phyloP scores from a whole-genome alignment of 2,888 invertebrate genomes.

The Stenurella melanura region DNA sequence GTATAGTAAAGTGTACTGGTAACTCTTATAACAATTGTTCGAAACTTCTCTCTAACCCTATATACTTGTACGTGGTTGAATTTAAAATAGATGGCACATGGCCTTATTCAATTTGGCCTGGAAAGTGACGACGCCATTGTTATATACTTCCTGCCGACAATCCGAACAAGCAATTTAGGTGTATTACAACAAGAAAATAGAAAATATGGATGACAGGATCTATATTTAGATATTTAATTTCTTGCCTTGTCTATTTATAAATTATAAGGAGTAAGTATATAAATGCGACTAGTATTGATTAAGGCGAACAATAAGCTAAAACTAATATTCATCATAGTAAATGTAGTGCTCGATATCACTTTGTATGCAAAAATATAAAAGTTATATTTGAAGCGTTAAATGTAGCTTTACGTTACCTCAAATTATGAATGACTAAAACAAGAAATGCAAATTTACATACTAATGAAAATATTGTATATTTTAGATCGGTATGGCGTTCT shows the following conservation, averaged over 20 bases:
- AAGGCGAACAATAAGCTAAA: neutral
- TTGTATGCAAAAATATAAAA: neutral
- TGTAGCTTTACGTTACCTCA: neutral
- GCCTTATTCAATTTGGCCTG: neutral
- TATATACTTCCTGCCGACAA: slow-evolving; percentile 22
- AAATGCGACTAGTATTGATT: slow-evolving; percentile 26
- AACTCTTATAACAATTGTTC: no score
- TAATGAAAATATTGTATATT: neutral
- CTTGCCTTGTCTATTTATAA: slow-evolving; percentile 18
- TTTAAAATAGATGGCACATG: neutral
- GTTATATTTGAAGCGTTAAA: neutral
- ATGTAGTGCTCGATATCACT: neutral
- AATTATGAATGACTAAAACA: neutral
- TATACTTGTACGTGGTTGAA: neutral
- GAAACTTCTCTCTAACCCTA: no score
- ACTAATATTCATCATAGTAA: neutral
- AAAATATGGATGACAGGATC: slow-evolving; percentile 22
- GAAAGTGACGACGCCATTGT: slow-evolving; percentile 27
- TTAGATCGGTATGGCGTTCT: slow-evolving; percentile 1
- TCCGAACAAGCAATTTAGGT: slow-evolving; percentile 15
- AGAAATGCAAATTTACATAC: neutral
- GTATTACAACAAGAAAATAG: slow-evolving; percentile 16
- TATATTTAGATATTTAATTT: slow-evolving; percentile 26
- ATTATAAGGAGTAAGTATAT: slow-evolving; percentile 4
- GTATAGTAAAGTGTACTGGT: no score